Evolutionary conservation across 2,113 vertebrate genomes (phyloP).

Genomic region (Phalacrocorax carbo): DNA sequence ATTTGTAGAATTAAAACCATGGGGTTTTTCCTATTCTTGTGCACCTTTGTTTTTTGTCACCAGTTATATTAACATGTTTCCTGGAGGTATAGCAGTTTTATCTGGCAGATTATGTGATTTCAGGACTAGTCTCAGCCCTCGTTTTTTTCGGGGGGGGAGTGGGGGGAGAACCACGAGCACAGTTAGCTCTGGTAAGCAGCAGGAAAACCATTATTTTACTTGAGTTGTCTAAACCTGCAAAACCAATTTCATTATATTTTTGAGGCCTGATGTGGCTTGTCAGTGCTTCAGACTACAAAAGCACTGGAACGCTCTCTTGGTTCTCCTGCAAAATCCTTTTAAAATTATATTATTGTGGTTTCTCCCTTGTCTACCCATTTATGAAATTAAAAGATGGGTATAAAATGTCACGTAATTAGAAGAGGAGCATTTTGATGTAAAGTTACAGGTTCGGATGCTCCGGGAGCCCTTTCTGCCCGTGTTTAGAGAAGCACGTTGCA

Average conservation of each 20-base stretch:
- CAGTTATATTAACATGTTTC: background rate
- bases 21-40: background rate
- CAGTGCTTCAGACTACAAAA: background rate
- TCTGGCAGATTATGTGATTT: background rate
- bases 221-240: background rate
- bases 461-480: accelerated
- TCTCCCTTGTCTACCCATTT: background rate
- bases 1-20: background rate
- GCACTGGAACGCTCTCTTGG: background rate
- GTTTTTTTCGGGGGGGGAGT: background rate
- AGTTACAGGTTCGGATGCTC: background rate
- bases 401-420: accelerated
- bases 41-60: background rate
- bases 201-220: background rate
- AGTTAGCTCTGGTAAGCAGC: background rate
- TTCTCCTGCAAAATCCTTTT: background rate
- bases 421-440: background rate
- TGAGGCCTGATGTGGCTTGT: background rate
- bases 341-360: background rate
- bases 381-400: background rate
- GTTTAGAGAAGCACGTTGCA: background rate
- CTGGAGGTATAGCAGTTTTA: background rate
- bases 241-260: background rate
- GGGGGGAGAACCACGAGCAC: accelerated
- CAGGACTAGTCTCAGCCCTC: background rate